Base-by-base conservation (phyloP, 2,888 invertebrate species). In the Conchocele bisecta region DNA sequence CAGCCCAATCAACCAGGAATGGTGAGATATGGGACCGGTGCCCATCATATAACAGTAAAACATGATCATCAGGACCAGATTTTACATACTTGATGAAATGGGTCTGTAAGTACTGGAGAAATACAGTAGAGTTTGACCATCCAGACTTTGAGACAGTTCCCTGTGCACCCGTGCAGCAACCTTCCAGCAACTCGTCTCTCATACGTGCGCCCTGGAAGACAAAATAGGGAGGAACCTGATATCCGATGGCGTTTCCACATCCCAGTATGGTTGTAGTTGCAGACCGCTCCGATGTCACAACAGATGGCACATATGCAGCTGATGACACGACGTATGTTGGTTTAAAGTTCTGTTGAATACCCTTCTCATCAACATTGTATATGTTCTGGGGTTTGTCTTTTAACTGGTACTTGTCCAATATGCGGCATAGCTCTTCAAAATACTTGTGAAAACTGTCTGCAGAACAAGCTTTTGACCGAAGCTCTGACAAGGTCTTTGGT, bases 351-450 rank as follows among this genome's bases (percentile, higher is more conserved):
- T 26, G n/a, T n/a, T 65, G 54, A 15, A 69, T 44, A 3, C 69
- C 66, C 28, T 64, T 74, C 42, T 74, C 69, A 61, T 70, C 66
- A 2, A 60, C 29, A 37, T 70, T 70, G n/a, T 42, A 66, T n/a
- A 69, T 65, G 6, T 53, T 26, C 7, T 65, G 60, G 6, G 69
- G 66, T 39, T 48, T 60, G 9, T 59, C 46, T 1, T 48, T 46
- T 17, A 69, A 37, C 13, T 68, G 20, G 33, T 69, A 44, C 35
- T 46, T 66, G n/a, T 35, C 44, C 11, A 68, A 6, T 20, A 42
- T 41, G 1, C 39, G 15, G 4, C 37, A 20, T 17, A 60, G 54
- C n/a, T 54, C 39, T 28, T 42, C 39, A 61, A 53, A 61, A 33
- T 68, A 68, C 0, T 41, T 15, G 13, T 11, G 24, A 3, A 63